Evolutionary conservation across 2,113 vertebrate genomes (phyloP).

Genomic region (Gorsachius goisagi): DNA sequence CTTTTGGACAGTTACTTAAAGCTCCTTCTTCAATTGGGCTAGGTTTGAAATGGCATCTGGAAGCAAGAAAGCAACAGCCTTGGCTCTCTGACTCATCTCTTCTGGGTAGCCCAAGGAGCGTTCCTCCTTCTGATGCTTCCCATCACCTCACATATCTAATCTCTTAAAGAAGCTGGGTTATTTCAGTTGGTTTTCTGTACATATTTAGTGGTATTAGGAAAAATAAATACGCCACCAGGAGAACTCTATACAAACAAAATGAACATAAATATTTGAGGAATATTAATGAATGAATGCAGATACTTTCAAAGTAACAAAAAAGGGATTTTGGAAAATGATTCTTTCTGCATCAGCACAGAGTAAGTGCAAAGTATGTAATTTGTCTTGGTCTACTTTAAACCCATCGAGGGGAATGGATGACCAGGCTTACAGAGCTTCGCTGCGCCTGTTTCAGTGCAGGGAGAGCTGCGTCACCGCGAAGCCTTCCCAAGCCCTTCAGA

Average conservation of each 20-base stretch:
- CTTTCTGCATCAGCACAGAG: not conserved
- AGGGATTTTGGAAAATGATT: not conserved
- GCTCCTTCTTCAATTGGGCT: not conserved
- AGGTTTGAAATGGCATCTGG: not conserved
- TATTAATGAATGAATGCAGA: no score
- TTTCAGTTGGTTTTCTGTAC: not conserved
- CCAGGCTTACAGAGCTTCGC: not conserved
- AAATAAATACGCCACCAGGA: not conserved
- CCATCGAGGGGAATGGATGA: not conserved
- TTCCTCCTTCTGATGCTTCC: not conserved
- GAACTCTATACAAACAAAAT: not conserved
- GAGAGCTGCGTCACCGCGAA: not conserved
- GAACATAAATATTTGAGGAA: not conserved
- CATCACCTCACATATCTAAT: not conserved
- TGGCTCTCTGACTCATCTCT: not conserved
- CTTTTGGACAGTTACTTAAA: not conserved
- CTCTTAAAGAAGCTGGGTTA: not conserved
- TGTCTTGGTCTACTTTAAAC: not conserved
- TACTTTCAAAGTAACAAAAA: not conserved
- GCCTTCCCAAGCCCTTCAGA: not conserved
- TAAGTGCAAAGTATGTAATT: not conserved
- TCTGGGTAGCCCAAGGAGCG: not conserved
- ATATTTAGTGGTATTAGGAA: not conserved
- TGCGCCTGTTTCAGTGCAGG: accelerated
- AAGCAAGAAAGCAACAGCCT: not conserved